Base-by-base conservation (phyloP, 2,797 vertebrate species). In the Falco concolor region DNA sequence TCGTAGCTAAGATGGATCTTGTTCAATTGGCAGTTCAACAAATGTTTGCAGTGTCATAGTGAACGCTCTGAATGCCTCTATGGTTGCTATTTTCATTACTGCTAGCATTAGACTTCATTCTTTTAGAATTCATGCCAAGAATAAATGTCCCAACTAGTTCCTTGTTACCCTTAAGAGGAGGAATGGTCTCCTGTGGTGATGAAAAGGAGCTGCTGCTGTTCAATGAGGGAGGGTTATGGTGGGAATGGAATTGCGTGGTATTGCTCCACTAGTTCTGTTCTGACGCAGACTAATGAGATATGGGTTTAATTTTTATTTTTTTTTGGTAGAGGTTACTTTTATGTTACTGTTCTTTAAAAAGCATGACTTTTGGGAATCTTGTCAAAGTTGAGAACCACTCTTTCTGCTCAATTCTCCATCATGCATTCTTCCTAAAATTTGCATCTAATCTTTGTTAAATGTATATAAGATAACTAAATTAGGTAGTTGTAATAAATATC, bases 11-110 rank as follows among this genome's bases (percentile, higher is more conserved):
- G 91, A 94, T 90, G 96, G 93, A 95, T 94, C 95, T 94, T 72
- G 50, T 95, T 96, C 96, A 96, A 68, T 87, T 96, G 93, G 96
- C 96, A 95, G 94, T 94, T 90, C 93, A 92, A 94, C 91, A 96
- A 96, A 96, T 95, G 96, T 96, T 97, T 96, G 95, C 95, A 89
- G 94, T 96, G 96, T 97, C 94, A 90, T 95, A 88, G 93, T 95
- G 96, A 96, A 94, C 5, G 1, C 85, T 93, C 70, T 83, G 95
- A 96, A 90, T 96, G 94, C 81, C 45, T 90, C 88, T 78, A 30
- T 85, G 95, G 96, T 95, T 97, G 95, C 96, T 96, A 90, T 97
- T 97, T 97, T 96, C 96, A 95, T 92, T 95, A 95, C 91, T 95
- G 95, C 91, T 93, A 95, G 91, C 5, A 5, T 96, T 93, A 94